Percentiles rank a stretch among this genome's conserved stretches.
phyloP scores from a whole-genome alignment of 2,113 vertebrate genomes.

The Archilochus colubris region DNA sequence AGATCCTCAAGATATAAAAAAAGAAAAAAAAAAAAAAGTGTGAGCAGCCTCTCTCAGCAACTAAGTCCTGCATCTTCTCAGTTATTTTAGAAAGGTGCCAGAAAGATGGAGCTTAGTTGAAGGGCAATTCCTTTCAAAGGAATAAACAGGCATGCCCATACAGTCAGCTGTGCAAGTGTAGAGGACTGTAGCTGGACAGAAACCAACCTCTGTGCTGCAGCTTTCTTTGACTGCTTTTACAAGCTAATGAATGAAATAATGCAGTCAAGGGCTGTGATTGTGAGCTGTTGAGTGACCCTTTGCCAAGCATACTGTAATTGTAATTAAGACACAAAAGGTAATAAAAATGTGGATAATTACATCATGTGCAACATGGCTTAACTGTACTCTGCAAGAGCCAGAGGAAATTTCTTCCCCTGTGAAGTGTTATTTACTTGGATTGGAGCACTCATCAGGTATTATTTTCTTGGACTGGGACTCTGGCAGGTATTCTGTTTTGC shows the following conservation, averaged over 20 bases:
- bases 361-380: background rate
- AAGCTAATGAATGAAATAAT: conserved; percentile 8
- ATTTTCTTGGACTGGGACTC: background rate
- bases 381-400: background rate
- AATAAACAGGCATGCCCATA: background rate
- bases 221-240: conserved; percentile 1
- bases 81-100: background rate
- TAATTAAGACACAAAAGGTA: conserved; percentile 54
- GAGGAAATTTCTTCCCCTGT: background rate
- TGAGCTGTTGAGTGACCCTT: background rate
- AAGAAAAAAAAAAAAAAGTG: too few species aligned
- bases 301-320: conserved; percentile 27
- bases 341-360: conserved; percentile 42
- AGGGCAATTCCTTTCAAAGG: conserved; percentile 1
- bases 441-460: background rate
- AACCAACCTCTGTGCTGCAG: conserved; percentile 4
- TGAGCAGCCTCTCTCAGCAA: background rate
- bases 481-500: background rate
- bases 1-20: background rate
- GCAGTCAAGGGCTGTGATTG: background rate
- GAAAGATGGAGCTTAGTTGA: conserved; percentile 3
- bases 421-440: background rate
- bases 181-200: background rate
- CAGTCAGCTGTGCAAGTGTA: background rate
- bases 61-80: background rate